Percentiles rank a stretch among this genome's conserved stretches.
Conservation (phyloP, 2,797 vertebrate genomes). For the Kryptopterus vitreolus region DNA sequence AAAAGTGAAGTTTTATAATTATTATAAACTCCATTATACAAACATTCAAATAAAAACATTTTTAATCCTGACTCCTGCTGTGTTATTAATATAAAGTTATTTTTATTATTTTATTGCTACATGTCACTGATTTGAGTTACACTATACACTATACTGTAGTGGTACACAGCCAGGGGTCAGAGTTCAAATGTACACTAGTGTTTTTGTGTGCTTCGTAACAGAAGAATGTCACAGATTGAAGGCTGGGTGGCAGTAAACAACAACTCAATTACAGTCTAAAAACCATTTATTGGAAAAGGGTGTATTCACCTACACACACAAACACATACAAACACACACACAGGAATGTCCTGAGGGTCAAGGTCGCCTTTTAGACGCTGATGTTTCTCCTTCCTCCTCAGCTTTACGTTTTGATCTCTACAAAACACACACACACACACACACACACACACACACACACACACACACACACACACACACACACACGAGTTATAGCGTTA, state of each 20-base stretch:
- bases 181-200: neutral
- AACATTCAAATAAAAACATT: slow-evolving; percentile 4
- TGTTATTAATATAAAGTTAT: neutral
- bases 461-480: slow-evolving; percentile 9
- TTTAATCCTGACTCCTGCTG: neutral
- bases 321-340: neutral
- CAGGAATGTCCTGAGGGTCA: neutral
- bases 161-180: neutral
- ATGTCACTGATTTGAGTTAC: neutral
- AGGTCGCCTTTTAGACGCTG: slow-evolving; percentile 24
- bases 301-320: neutral
- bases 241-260: neutral
- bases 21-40: too few species aligned
- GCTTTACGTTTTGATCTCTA: slow-evolving; percentile 32
- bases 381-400: slow-evolving; percentile 20
- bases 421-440: slow-evolving; percentile 9
- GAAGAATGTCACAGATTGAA: neutral
- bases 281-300: slow-evolving; percentile 13
- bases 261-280: neutral
- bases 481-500: neutral
- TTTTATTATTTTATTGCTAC: neutral
- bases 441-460: slow-evolving; percentile 11
- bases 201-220: neutral
- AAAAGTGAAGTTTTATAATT: neutral
- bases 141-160: too few species aligned